These are phyloP conservation scores for Lasiurus borealis DNA, from an alignment of 2,113 vertebrate species.

Conservation along the genomic window DNA sequence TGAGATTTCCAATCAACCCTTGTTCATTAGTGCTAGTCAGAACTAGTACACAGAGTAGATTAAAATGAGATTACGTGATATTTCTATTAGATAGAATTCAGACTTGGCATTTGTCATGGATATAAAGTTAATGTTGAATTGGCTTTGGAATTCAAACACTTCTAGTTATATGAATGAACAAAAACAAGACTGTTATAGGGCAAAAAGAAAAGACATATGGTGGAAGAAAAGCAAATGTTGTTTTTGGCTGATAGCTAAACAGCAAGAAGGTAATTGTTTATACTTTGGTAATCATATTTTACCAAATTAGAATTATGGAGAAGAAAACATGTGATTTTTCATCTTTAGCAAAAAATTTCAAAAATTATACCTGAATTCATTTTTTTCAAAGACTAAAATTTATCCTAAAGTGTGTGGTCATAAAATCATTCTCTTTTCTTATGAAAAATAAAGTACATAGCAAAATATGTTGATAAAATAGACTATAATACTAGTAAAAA, in stretches of 20 bases:
- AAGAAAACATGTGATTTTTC: conserved; percentile 17
- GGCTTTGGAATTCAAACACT: conserved; percentile 78
- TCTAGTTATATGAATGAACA: conserved; percentile 78
- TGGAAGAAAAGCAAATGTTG: conserved; percentile 74
- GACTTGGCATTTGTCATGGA: conserved; percentile 84
- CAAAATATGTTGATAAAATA: not conserved
- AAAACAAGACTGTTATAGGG: conserved; percentile 66
- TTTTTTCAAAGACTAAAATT: not conserved
- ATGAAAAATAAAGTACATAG: not conserved
- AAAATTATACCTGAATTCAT: conserved; percentile 15
- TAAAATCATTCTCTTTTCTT: conserved; percentile 21
- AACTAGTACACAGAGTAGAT: conserved; percentile 79
- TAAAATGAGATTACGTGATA: conserved; percentile 79
- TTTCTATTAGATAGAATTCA: conserved; percentile 84
- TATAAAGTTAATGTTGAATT: conserved; percentile 84
- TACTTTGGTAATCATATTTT: not conserved
- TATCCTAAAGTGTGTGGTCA: not conserved
- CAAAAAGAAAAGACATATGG: conserved; percentile 70
- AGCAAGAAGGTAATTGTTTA: conserved; percentile 30
- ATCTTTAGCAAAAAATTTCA: conserved; percentile 18
- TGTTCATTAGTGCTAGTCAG: conserved; percentile 70
- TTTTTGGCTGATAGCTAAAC: conserved; percentile 41
- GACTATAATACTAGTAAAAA: not conserved
- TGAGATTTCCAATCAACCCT: conserved; percentile 71
- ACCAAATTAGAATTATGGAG: conserved; percentile 46